Percentiles rank a stretch among this genome's conserved stretches.
phyloP scores from a whole-genome alignment of 2,888 invertebrate species.

The Iphiclides podalirius region DNA sequence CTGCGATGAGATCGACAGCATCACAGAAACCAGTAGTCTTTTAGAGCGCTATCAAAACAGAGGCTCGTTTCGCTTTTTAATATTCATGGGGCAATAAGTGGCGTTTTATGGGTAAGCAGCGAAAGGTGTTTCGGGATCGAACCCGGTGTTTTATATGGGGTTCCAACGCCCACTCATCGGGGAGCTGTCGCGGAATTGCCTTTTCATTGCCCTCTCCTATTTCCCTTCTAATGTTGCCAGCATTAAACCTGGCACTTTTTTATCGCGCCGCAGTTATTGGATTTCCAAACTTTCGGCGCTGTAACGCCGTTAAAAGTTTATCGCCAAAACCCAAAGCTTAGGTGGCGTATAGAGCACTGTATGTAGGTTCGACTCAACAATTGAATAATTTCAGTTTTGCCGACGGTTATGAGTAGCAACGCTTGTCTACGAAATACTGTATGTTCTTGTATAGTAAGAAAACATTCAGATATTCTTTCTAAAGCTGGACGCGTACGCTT shows the following conservation, averaged over 20 bases:
- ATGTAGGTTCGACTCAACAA: not conserved
- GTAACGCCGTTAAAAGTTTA: not conserved
- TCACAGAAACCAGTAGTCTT: too few relatives aligned
- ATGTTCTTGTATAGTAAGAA: too few relatives aligned
- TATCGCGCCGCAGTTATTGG: constrained; percentile 2
- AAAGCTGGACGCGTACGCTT: too few relatives aligned
- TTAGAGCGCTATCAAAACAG: too few relatives aligned
- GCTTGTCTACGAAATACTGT: too few relatives aligned
- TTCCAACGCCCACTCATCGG: constrained; percentile 35
- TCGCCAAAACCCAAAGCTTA: not conserved
- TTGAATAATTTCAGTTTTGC: too few relatives aligned
- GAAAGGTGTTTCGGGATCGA: constrained; percentile 46
- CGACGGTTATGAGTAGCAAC: too few relatives aligned
- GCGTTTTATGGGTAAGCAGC: constrained; percentile 46
- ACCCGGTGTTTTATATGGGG: constrained; percentile 36
- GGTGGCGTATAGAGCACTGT: too few relatives aligned
- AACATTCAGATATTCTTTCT: too few relatives aligned
- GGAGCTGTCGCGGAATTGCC: constrained; percentile 45
- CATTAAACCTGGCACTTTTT: constrained; percentile 40
- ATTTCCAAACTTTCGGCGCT: constrained; percentile 5
- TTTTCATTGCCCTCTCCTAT: constrained; percentile 59
- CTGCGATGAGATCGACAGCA: too few relatives aligned
- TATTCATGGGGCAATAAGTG: constrained; percentile 54
- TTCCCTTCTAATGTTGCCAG: constrained; percentile 47
- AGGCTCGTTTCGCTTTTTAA: constrained; percentile 26